phyloP scores from a whole-genome alignment of 1,140 invertebrate species.

The Brachionus paranguensis region DNA sequence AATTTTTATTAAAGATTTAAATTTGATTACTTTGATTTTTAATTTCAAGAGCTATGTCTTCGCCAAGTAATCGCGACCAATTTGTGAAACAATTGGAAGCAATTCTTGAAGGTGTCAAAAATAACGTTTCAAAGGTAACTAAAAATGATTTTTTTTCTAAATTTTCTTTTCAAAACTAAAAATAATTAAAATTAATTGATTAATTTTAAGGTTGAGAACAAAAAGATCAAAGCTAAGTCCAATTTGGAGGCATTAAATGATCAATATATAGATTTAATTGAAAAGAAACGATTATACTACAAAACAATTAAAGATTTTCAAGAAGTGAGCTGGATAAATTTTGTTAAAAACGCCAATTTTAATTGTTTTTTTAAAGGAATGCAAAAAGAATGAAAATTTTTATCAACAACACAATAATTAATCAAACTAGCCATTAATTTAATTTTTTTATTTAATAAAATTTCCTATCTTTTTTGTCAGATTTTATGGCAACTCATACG shows the following conservation, averaged over 20 bases:
- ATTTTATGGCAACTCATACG: constrained; percentile 50
- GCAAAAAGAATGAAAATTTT: constrained; percentile 39
- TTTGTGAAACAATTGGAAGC: constrained; percentile 79
- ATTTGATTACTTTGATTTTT: not conserved
- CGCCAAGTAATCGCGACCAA: constrained; percentile 64
- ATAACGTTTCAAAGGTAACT: constrained; percentile 49
- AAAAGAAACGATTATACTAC: constrained; percentile 75
- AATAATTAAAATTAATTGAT: not conserved
- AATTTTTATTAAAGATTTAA: constrained; percentile 53
- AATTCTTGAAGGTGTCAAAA: constrained; percentile 75
- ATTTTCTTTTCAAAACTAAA: not conserved
- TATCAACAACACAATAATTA: constrained; percentile 10
- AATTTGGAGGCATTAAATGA: constrained; percentile 66
- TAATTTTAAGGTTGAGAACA: constrained; percentile 48
- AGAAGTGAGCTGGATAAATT: constrained; percentile 43
- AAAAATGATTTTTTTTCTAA: not conserved
- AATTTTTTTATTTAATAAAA: not conserved
- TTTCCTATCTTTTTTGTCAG: constrained; percentile 39
- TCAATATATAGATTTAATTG: constrained; percentile 66
- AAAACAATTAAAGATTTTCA: constrained; percentile 73
- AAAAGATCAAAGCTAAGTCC: constrained; percentile 64
- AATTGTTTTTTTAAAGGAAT: constrained; percentile 40
- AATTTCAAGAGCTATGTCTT: constrained; percentile 54
- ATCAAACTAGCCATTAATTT: not conserved
- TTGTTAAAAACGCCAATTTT: not conserved